A percentile compares a stretch with the other conserved stretches of the same genome.
These are phyloP conservation scores for Artemia sp. DNA, from an alignment of 2,888 invertebrate genomes.

Conservation along the genomic window DNA sequence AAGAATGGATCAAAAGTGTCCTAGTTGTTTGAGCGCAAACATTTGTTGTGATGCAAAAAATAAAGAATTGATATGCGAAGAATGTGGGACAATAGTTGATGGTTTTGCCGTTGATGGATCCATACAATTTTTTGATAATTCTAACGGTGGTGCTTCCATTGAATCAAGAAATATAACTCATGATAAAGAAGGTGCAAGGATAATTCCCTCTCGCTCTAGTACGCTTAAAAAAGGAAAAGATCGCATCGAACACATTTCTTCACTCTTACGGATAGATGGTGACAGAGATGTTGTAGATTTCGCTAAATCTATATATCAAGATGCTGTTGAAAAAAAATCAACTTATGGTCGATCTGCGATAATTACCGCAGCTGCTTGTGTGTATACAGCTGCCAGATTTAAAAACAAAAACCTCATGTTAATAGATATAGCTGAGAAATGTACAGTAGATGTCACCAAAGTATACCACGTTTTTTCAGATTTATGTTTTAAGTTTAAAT, in stretches of 20 bases:
- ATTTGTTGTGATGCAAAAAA: not conserved
- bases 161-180: not conserved
- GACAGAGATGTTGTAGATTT: constrained; percentile 8
- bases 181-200: not conserved
- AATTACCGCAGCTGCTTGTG: constrained; percentile 2
- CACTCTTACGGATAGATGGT: not conserved
- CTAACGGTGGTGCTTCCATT: not conserved
- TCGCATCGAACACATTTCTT: not conserved
- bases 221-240: too few relatives aligned
- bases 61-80: constrained; percentile 7
- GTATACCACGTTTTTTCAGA: constrained; percentile 6
- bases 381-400: not conserved
- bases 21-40: not conserved
- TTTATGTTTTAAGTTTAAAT: not conserved
- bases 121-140: not conserved
- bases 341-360: not conserved
- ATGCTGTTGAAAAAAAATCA: not conserved
- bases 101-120: constrained; percentile 2
- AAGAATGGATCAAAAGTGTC: not conserved
- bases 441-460: not conserved
- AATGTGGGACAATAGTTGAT: not conserved
- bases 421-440: not conserved
- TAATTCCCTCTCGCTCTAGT: not conserved
- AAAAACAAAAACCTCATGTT: constrained; percentile 7
- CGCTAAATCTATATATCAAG: not conserved